Percentiles rank a stretch among this genome's conserved stretches.
These are phyloP conservation scores for Pachycephala philippinensis DNA, from an alignment of 2,113 vertebrate genomes.

Conservation along the genomic window DNA sequence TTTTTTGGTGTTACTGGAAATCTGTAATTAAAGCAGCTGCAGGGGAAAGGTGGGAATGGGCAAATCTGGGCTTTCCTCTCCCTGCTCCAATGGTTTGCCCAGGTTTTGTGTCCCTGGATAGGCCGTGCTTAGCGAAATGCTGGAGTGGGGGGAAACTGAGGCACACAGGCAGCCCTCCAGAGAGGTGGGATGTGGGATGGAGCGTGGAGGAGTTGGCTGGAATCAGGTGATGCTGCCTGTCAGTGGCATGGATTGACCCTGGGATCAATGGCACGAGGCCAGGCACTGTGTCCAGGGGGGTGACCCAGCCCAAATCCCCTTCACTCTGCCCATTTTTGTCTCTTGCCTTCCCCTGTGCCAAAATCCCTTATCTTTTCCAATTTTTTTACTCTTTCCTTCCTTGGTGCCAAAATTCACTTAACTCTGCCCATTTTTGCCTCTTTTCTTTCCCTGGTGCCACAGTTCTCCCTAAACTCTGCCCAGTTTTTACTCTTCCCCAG, in stretches of 20 bases:
- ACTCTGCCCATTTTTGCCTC: background rate
- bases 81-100: fast-evolving
- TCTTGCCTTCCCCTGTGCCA: background rate
- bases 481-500: background rate
- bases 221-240: background rate
- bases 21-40: slow-evolving; percentile 28
- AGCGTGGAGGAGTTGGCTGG: background rate
- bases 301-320: background rate
- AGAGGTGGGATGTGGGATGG: background rate
- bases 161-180: background rate
- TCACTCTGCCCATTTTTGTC: background rate
- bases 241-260: background rate
- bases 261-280: fast-evolving
- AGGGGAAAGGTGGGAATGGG: background rate
- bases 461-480: background rate
- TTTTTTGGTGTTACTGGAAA: background rate
- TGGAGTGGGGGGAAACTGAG: background rate
- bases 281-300: fast-evolving
- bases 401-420: background rate
- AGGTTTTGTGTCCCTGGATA: fast-evolving
- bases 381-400: background rate
- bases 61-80: background rate
- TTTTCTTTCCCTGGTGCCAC: background rate
- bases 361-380: background rate
- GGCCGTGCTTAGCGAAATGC: fast-evolving